Conservation (phyloP, 2,797 vertebrate genomes). For the Triplophysa bombifrons region DNA sequence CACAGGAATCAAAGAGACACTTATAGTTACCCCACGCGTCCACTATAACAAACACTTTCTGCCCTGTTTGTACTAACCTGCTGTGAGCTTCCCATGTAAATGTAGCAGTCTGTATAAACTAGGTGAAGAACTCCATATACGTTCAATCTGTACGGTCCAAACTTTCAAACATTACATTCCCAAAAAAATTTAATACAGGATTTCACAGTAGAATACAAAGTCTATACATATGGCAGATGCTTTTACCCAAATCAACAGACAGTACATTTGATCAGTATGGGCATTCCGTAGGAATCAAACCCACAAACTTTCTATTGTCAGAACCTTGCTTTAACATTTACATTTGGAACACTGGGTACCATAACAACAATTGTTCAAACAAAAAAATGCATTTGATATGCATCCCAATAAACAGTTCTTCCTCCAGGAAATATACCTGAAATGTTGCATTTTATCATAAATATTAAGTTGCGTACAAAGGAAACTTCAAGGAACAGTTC, state of each 20-base stretch:
- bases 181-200: not conserved
- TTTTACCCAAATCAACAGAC: too few relatives aligned
- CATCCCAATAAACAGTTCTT: too few relatives aligned
- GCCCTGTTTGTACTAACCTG: constrained; percentile 47
- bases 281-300: not conserved
- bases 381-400: too few relatives aligned
- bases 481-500: too few relatives aligned
- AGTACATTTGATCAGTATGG: too few relatives aligned
- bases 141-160: constrained; percentile 10
- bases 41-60: constrained; percentile 55
- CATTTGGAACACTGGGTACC: too few relatives aligned
- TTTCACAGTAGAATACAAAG: not conserved
- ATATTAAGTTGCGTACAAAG: too few relatives aligned
- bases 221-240: too few relatives aligned
- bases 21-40: constrained; percentile 43
- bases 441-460: too few relatives aligned
- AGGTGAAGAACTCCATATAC: constrained; percentile 17
- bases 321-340: not conserved
- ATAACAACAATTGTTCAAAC: too few relatives aligned
- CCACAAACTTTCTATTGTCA: too few relatives aligned
- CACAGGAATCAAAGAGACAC: constrained; percentile 55
- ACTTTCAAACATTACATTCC: not conserved
- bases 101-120: constrained; percentile 10
- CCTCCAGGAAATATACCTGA: too few relatives aligned
- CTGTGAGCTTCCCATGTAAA: constrained; percentile 38